phyloP scores from a whole-genome alignment of 2,888 invertebrate genomes.

The Phaonia tiefii region DNA sequence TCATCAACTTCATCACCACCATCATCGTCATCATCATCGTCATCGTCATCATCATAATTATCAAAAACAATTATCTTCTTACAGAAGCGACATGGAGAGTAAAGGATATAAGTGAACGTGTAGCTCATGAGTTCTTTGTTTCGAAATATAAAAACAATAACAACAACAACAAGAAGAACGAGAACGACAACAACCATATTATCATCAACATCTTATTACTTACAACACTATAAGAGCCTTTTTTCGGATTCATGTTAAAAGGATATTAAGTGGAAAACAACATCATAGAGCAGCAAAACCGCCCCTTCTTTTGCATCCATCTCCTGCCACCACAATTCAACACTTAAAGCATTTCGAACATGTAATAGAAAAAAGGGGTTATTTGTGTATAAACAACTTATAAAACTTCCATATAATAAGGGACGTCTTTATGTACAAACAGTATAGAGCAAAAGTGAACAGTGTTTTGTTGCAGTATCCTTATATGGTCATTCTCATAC shows the following conservation, averaged over 20 bases:
- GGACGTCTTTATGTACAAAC: too few species aligned
- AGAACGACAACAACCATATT: not conserved
- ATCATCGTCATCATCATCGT: not conserved
- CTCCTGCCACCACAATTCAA: not conserved
- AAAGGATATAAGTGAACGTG: not conserved
- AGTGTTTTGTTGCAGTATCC: too few species aligned
- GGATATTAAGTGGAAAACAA: conserved; percentile 58
- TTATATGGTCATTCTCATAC: too few species aligned
- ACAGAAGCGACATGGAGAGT: conserved; percentile 1
- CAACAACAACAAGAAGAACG: not conserved
- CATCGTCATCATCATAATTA: conserved; percentile 22
- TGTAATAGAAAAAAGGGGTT: conserved; percentile 25
- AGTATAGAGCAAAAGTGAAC: too few species aligned
- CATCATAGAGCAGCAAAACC: conserved; percentile 25
- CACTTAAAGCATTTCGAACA: conserved; percentile 21
- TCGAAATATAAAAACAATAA: not conserved
- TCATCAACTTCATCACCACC: not conserved
- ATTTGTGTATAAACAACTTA: conserved; percentile 45
- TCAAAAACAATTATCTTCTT: conserved; percentile 33
- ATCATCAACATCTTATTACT: conserved; percentile 7
- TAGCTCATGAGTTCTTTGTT: not conserved
- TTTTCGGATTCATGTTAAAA: conserved; percentile 56
- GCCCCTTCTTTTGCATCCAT: not conserved
- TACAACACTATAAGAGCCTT: conserved; percentile 36
- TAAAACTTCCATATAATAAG: not conserved